Conservation (phyloP, 92 coral and sea anemone genomes). For the Phymanthus crucifer region DNA sequence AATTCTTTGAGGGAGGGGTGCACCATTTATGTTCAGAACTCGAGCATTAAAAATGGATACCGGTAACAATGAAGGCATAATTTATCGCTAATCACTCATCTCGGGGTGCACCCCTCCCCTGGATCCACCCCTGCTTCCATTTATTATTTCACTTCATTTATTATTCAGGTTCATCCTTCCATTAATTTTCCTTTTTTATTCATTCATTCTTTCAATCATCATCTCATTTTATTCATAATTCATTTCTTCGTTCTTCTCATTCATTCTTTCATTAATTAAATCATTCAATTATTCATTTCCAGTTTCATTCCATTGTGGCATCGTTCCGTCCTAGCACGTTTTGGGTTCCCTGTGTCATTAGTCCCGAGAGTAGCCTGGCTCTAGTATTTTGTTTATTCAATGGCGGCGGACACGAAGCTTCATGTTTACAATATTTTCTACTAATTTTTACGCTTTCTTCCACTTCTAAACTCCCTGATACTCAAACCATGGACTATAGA, state of each 20-base stretch:
- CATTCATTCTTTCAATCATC: too few relatives aligned
- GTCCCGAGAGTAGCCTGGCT: not conserved
- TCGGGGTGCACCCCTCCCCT: too few relatives aligned
- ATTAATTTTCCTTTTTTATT: not conserved
- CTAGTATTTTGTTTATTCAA: conserved; percentile 1
- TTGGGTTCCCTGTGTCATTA: not conserved
- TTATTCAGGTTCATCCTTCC: not conserved
- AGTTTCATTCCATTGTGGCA: not conserved
- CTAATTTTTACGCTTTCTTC: not conserved
- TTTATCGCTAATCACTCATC: too few relatives aligned
- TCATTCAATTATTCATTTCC: not conserved
- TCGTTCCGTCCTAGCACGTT: not conserved
- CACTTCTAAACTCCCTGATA: not conserved
- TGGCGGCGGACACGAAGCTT: not conserved
- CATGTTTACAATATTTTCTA: not conserved
- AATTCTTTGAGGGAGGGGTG: too few relatives aligned
- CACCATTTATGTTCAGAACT: too few relatives aligned
- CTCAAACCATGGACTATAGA: not conserved
- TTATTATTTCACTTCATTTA: too few relatives aligned
- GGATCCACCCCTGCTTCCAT: too few relatives aligned
- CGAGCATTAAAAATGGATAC: too few relatives aligned
- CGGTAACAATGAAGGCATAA: too few relatives aligned
- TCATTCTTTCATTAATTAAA: too few relatives aligned
- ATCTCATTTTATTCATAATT: too few relatives aligned
- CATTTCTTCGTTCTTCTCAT: too few relatives aligned